A percentile compares a stretch with the other conserved stretches of the same genome.
phyloP scores from a whole-genome alignment of 2,113 vertebrate genomes.

The Physeter macrocephalus region DNA sequence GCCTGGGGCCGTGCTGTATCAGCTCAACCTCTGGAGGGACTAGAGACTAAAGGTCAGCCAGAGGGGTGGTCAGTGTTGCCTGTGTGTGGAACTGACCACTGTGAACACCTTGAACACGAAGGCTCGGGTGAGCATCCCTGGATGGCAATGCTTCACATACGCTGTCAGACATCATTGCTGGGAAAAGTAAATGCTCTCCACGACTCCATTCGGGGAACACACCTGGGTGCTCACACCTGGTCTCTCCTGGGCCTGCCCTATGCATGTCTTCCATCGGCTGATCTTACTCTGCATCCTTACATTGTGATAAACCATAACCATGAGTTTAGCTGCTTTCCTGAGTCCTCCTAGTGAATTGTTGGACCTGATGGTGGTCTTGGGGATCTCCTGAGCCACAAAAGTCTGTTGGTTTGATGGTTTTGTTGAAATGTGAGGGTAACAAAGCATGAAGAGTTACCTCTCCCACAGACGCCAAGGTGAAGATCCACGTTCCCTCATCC shows the following conservation, averaged over 20 bases:
- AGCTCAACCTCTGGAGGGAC: no score
- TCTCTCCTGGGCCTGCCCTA: neutral
- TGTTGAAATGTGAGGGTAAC: neutral
- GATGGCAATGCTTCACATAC: fast-evolving
- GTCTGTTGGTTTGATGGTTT: neutral
- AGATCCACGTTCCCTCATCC: fast-evolving
- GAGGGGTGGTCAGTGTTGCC: neutral
- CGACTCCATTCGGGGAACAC: no score
- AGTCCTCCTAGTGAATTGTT: neutral
- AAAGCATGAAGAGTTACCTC: fast-evolving
- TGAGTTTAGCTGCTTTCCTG: neutral
- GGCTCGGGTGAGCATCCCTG: neutral
- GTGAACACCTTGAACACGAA: neutral
- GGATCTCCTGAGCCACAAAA: no score
- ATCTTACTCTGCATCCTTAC: neutral
- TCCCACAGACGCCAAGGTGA: fast-evolving
- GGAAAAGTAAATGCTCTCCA: fast-evolving
- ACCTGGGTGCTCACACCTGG: fast-evolving
- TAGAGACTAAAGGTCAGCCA: neutral
- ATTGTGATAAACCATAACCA: neutral
- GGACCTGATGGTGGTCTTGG: fast-evolving
- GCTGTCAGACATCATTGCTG: no score
- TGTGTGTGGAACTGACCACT: fast-evolving
- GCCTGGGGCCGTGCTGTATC: fast-evolving
- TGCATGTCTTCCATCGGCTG: fast-evolving